A percentile compares a stretch with the other conserved stretches of the same genome.
Conservation (phyloP, 2,888 invertebrate species). For the Craniophora ligustri region DNA sequence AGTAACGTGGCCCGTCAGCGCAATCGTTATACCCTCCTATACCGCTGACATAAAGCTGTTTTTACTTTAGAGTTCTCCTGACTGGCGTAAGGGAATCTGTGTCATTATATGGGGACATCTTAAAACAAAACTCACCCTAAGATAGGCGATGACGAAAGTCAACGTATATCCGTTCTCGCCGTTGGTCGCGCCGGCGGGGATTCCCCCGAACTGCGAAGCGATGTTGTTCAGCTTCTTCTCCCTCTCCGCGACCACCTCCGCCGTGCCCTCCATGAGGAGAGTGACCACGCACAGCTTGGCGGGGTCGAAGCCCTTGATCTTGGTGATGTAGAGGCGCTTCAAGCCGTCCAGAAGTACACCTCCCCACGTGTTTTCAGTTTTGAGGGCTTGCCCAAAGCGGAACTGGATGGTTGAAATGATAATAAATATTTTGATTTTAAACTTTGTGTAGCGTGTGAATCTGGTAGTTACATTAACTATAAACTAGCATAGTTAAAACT, state of each 20-base stretch:
- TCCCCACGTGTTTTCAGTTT: slow-evolving; percentile 89
- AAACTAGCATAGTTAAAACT: too few relatives aligned
- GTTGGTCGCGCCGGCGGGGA: slow-evolving; percentile 97
- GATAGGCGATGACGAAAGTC: slow-evolving; percentile 99
- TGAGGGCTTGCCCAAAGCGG: slow-evolving; percentile 95
- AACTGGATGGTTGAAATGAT: slow-evolving; percentile 88
- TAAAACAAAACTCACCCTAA: slow-evolving; percentile 91
- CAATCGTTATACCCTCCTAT: too few relatives aligned
- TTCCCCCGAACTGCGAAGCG: slow-evolving; percentile 92
- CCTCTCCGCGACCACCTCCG: slow-evolving; percentile 90
- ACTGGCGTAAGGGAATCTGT: too few relatives aligned
- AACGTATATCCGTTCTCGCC: slow-evolving; percentile 98
- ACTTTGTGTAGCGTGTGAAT: not conserved
- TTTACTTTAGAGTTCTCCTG: too few relatives aligned
- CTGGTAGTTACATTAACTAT: not conserved
- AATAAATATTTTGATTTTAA: not conserved
- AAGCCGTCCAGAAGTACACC: slow-evolving; percentile 92
- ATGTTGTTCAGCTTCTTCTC: slow-evolving; percentile 92
- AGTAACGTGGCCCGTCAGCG: too few relatives aligned
- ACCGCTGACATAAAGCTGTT: too few relatives aligned
- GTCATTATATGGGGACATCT: too few relatives aligned
- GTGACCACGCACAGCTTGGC: slow-evolving; percentile 96
- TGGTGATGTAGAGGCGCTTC: slow-evolving; percentile 96
- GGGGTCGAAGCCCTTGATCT: slow-evolving; percentile 95
- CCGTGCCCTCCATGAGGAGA: slow-evolving; percentile 95